Conservation (phyloP, 2,888 invertebrate species). For the Strigamia maritima region DNA sequence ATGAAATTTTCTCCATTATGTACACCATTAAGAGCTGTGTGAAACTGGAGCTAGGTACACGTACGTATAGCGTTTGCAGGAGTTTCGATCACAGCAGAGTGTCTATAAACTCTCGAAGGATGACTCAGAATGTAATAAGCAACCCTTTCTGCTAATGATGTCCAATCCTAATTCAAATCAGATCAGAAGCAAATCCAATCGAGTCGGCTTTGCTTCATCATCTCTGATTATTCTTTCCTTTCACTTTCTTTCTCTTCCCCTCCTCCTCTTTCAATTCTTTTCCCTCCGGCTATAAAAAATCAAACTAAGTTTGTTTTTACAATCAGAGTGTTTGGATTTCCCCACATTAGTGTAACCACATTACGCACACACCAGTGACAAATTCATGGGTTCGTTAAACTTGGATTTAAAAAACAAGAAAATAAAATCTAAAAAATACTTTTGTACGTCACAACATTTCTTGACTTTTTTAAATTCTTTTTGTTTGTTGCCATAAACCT, state of each 20-base stretch:
- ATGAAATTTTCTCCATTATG: slow-evolving; percentile 28
- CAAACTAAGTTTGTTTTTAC: slow-evolving; percentile 26
- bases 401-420: not conserved
- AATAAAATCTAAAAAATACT: not conserved
- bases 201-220: slow-evolving; percentile 32
- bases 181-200: slow-evolving; percentile 30
- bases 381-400: slow-evolving; percentile 21
- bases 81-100: not conserved
- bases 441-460: not conserved
- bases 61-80: not conserved
- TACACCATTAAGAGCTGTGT: slow-evolving; percentile 1
- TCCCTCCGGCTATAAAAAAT: slow-evolving; percentile 1
- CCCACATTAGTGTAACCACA: slow-evolving; percentile 25
- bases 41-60: too few species aligned
- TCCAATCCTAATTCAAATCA: slow-evolving; percentile 32
- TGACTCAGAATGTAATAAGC: slow-evolving; percentile 18
- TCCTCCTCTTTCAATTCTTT: not conserved
- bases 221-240: slow-evolving; percentile 22
- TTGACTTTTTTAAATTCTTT: not conserved
- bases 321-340: slow-evolving; percentile 13
- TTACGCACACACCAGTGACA: slow-evolving; percentile 26
- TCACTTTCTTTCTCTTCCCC: not conserved
- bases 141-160: slow-evolving; percentile 27
- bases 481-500: too few species aligned
- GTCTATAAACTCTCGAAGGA: slow-evolving; percentile 3